A percentile compares a stretch with the other conserved stretches of the same genome.
phyloP scores from a whole-genome alignment of 2,888 invertebrate genomes.

The Mythimna ferrago region DNA sequence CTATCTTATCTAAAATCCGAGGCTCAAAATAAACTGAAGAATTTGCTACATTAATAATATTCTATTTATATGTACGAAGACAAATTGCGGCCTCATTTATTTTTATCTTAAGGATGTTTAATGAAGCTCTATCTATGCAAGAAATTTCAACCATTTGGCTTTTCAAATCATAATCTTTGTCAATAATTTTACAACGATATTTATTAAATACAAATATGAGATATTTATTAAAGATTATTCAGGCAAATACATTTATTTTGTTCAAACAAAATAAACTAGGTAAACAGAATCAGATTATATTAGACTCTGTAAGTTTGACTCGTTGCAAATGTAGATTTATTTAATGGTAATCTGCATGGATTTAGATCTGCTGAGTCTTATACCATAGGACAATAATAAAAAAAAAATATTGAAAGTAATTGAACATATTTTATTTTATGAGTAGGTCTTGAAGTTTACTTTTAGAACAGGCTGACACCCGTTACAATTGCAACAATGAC shows the following conservation, averaged over 20 bases:
- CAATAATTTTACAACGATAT: neutral
- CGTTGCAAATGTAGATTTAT: constrained; percentile 15
- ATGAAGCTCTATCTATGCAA: constrained; percentile 21
- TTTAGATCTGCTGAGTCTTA: neutral
- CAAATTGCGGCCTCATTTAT: constrained; percentile 19
- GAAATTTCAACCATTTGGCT: constrained; percentile 16
- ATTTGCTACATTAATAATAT: constrained; percentile 23
- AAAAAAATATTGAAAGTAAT: neutral
- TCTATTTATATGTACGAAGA: constrained; percentile 5
- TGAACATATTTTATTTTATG: neutral
- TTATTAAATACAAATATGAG: constrained; percentile 1
- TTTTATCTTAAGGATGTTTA: constrained; percentile 21
- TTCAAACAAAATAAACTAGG: constrained; percentile 13
- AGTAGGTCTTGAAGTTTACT: neutral
- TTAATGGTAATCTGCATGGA: constrained; percentile 6
- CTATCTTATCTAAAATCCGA: neutral
- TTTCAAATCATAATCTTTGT: neutral
- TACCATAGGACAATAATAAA: neutral
- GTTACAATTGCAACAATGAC: no score
- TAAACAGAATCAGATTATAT: neutral
- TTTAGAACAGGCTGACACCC: no score
- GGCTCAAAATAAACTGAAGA: constrained; percentile 20
- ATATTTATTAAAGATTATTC: constrained; percentile 2
- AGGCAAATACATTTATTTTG: neutral
- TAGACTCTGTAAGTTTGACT: constrained; percentile 12